Evolutionary conservation across 2,113 vertebrate species (phyloP).

Genomic region (Mungos mungo): DNA sequence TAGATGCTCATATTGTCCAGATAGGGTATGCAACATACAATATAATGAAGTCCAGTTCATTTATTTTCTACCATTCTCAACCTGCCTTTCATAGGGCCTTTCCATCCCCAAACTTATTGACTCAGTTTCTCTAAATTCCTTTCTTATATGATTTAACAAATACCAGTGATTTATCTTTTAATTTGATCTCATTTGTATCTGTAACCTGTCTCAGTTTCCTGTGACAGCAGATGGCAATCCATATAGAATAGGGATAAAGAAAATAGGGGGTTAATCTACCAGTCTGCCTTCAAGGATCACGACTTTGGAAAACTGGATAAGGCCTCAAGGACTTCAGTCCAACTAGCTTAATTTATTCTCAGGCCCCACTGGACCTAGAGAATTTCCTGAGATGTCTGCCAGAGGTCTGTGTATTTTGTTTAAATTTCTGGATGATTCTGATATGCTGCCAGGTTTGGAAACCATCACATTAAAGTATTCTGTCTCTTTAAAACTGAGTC

Average conservation of each 20-base stretch:
- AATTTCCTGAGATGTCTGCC: background rate
- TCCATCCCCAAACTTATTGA: background rate
- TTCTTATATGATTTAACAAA: constrained; percentile 29
- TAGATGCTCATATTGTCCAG: background rate
- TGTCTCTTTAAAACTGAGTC: constrained; percentile 30
- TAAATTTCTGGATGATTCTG: background rate
- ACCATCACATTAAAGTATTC: background rate
- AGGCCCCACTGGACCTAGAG: background rate
- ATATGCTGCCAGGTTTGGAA: constrained; percentile 19
- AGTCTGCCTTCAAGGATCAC: background rate
- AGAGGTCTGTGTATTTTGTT: background rate
- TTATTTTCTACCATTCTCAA: constrained; percentile 31
- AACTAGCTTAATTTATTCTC: background rate
- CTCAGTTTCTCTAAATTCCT: background rate
- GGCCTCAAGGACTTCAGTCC: background rate
- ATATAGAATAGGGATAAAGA: background rate
- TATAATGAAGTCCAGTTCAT: background rate
- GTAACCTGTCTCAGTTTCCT: constrained; percentile 18
- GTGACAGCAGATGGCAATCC: background rate
- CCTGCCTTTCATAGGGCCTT: background rate
- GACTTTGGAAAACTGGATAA: background rate
- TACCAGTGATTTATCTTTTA: background rate
- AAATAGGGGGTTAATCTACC: background rate
- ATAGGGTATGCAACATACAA: background rate
- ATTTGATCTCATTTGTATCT: background rate